These are phyloP conservation scores for Benthosema pterotum DNA, from an alignment of 2,797 vertebrate genomes.

Conservation along the genomic window DNA sequence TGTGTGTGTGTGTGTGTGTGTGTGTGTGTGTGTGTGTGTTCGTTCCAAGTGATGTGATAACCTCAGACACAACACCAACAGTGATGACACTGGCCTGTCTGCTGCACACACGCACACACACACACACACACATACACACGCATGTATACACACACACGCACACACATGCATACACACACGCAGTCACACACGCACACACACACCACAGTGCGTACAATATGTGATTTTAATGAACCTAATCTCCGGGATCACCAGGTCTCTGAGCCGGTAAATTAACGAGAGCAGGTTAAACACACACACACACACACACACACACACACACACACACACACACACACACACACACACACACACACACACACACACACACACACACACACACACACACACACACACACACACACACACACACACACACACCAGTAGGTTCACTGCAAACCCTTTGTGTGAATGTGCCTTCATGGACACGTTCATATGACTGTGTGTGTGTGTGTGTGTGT, in stretches of 20 bases:
- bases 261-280: constrained; percentile 94
- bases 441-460: constrained; percentile 69
- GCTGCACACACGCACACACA: background rate
- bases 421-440: constrained; percentile 69
- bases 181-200: constrained; percentile 27
- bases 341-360: constrained; percentile 65
- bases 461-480: constrained; percentile 41
- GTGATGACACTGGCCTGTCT: constrained; percentile 51
- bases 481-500: constrained; percentile 57
- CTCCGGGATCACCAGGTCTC: constrained; percentile 89
- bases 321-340: constrained; percentile 37
- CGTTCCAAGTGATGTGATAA: constrained; percentile 49
- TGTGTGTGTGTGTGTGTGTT: constrained; percentile 12
- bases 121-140: constrained; percentile 6
- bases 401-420: constrained; percentile 32
- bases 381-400: constrained; percentile 64
- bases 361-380: constrained; percentile 32
- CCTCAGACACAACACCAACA: constrained; percentile 28
- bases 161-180: constrained; percentile 32
- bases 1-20: constrained; percentile 3
- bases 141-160: background rate
- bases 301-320: constrained; percentile 19
- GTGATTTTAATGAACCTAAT: constrained; percentile 89
- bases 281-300: constrained; percentile 86
- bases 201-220: constrained; percentile 75